Base-by-base conservation (phyloP, 1,140 invertebrate genomes). In the Drosophila elegans region DNA sequence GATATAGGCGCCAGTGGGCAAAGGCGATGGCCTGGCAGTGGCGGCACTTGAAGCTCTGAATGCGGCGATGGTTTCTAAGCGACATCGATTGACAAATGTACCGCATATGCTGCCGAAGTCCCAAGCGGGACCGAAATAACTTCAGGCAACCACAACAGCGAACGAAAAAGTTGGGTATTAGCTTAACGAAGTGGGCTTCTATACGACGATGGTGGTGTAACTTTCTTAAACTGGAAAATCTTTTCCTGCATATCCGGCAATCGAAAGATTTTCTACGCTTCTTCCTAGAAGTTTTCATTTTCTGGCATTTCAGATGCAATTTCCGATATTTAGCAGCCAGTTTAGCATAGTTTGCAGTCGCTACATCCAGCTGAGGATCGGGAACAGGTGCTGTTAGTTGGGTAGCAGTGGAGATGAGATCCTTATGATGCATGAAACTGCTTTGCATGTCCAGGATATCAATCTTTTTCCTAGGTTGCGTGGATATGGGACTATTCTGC, bases 41-140 rank as follows among this genome's bases (percentile, higher is more conserved):
- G 1, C 90, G 85, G n/a, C 90, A 91, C 76, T 91, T 91, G 56
- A 80, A 91, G 34, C 74, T 86, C 72, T 83, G 78, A 62, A 90
- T 61, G 11, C 74, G 78, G 0, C 57, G 44, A 49, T 86, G 64
- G 44, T 59, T 90, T 38, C 79, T 71, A 45, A 91, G 39, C 9
- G 90, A 78, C 34, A 91, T n/a, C 27, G 69, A 80, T 41, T 86
- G 90, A 12, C 90, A 91, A 53, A 91, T 91, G 76, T 90, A 91
- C 4, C 68, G 74, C 78, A 90, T 86, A 41, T 91, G 90, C 56
- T 91, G 90, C 3, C 68, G 76, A 21, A 91, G 63, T 0, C 60
- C 85, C 9, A 91, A 41, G 2, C 86, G 76, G 1, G 76, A 67
- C 25, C 52, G 59, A 34, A 91, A 91, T 4, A 80, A 42, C 11